Evolutionary conservation across 2,113 vertebrate genomes (phyloP), one percentile per base, ranked within the genome.

Genomic region (Panthera leo): DNA sequence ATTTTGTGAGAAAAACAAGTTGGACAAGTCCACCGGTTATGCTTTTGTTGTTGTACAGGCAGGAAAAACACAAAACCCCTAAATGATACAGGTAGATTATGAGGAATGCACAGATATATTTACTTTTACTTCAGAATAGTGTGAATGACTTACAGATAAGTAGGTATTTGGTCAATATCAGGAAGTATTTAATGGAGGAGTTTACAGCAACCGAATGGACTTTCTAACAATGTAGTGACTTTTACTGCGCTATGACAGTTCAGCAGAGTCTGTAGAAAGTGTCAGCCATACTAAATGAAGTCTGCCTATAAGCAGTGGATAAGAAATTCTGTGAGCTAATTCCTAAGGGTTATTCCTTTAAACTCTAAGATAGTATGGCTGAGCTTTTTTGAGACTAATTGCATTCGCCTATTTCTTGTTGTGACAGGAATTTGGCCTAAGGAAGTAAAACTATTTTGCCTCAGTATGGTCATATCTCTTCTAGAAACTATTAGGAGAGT

Each of bases 401-500:
- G 2, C 63, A 80, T 85, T 90, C 85, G 51, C 65, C 29, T 95
- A 48, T 90, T 94, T 97, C 34, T 73, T 82, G 34, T 94, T 93
- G 39, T 75, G n/a, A 58, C 18, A 95, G 25, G 23, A 36, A 91
- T 97, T 34, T 93, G 67, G 29, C 88, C 90, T 92, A 93, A 58
- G 45, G 88, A 97, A 82, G 51, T 39, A 89, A 71, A 97, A 92
- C 5, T 92, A 53, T 88, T 86, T 85, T 94, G 92, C 34, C 31
- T 85, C 7, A 6, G 16, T 42, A 25, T 82, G 48, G 21, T 91
- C 70, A 85, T 92, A 97, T 85, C 78, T 96, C 92, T 94, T 65
- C 34, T 63, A 67, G 91, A 98, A 95, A 86, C 83, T 78, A 82
- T 86, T 80, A 88, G 82, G 82, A 71, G 93, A 85, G 70, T 84